Conservation (phyloP, 2,113 vertebrate species). For the Helogale parvula region DNA sequence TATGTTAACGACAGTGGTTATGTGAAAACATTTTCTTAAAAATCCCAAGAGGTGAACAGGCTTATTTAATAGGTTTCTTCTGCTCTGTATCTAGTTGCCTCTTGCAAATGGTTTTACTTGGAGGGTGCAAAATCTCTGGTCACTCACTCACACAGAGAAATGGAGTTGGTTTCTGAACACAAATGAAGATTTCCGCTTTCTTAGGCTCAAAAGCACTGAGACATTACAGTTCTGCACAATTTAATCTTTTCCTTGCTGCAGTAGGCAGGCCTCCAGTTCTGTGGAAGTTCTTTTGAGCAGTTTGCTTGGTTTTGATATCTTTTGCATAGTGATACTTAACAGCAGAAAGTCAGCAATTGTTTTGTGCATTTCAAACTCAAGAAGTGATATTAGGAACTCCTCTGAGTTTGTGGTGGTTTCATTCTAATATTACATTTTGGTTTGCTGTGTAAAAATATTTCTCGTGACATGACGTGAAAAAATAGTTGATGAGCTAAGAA, state of each 20-base stretch:
- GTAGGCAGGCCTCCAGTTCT: constrained; percentile 53
- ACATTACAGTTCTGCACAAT: constrained; percentile 7
- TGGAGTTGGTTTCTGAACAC: not conserved
- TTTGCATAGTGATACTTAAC: not conserved
- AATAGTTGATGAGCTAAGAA: constrained; percentile 20
- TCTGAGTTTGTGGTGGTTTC: constrained; percentile 46
- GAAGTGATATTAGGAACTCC: constrained; percentile 29
- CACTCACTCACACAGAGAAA: constrained; percentile 9
- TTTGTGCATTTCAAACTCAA: constrained; percentile 37
- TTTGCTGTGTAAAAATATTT: constrained; percentile 37
- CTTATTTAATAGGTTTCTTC: constrained; percentile 19
- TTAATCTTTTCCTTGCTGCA: constrained; percentile 37
- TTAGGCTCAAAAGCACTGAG: not conserved
- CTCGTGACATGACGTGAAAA: not conserved
- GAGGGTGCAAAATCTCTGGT: constrained; percentile 30
- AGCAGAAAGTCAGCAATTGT: constrained; percentile 36
- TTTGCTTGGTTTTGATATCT: constrained; percentile 29
- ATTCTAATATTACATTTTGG: constrained; percentile 29
- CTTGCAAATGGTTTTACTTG: not conserved
- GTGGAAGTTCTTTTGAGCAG: constrained; percentile 61
- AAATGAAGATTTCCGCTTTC: constrained; percentile 28
- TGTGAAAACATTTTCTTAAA: constrained; percentile 67
- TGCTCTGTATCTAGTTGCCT: constrained; percentile 9
- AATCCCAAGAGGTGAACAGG: not conserved
- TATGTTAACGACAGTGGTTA: constrained; percentile 17